Percentiles rank a stretch among this genome's conserved stretches.
Evolutionary conservation across 2,113 vertebrate genomes (phyloP).

Genomic region (Ovis aries): DNA sequence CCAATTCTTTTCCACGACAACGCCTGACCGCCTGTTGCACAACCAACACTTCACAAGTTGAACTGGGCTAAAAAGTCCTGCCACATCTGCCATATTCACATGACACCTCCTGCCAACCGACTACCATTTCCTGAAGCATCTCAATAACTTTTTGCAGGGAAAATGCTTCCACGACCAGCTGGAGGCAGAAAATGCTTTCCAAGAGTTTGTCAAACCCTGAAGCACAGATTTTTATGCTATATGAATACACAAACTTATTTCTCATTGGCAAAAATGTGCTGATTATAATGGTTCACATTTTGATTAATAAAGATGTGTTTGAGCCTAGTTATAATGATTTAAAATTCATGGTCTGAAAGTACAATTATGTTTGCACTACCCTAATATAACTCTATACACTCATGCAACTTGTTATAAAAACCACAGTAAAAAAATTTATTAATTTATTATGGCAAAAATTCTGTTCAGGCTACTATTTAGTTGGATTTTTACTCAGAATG

Average conservation of each 20-base stretch:
- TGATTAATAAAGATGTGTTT: background rate
- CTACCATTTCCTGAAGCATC: background rate
- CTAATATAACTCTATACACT: background rate
- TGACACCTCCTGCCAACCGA: background rate
- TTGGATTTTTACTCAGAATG: background rate
- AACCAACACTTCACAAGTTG: background rate
- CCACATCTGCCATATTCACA: background rate
- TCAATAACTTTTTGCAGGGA: background rate
- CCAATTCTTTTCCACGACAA: background rate
- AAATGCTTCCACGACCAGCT: background rate
- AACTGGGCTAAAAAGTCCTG: background rate
- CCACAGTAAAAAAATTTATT: background rate
- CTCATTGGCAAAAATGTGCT: background rate
- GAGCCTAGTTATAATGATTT: background rate
- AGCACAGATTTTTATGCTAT: background rate
- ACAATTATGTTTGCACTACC: background rate
- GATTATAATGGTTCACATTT: background rate
- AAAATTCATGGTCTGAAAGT: background rate
- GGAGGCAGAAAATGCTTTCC: background rate
- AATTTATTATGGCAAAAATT: conserved; percentile 11
- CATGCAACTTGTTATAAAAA: background rate
- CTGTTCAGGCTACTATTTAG: background rate
- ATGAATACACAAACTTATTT: background rate
- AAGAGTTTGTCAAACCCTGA: background rate
- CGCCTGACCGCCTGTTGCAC: background rate